Base-by-base conservation (phyloP, 2,888 invertebrate genomes). In the Poecilobothrus nobilitatus region DNA sequence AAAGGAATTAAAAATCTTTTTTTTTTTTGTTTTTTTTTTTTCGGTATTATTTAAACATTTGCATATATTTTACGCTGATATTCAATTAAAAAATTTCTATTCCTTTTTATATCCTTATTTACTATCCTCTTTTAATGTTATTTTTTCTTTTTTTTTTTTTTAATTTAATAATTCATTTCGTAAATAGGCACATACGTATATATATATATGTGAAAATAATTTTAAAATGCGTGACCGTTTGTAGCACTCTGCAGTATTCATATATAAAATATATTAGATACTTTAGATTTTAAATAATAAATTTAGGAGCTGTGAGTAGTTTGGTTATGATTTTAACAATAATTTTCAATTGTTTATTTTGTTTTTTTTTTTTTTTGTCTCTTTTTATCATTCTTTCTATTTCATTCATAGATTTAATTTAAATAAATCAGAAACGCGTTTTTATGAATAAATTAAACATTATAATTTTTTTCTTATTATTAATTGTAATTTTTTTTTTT, bases 31-130 rank as follows among this genome's bases (percentile, higher is more conserved):
- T n/a, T 3, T 27, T 27, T 27, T 27, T 27, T 27, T 27, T 27
- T 27, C 5, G 2, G 27, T 27, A 27, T 27, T 27, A 27, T 27
- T 27, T 41, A 41, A 53, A n/a, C 18, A 53, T 53, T 53, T 53
- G 53, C 53, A 53, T 53, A 53, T 53, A 53, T 53, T 53, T 53
- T 53, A 53, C 53, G 53, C 53, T 53, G 12, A 53, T 12, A 53
- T 53, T 15, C 15, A n/a, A 18, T 18, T 12, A 53, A 53, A 53
- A 53, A 53, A 53, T 15, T 15, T 15, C 4, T 53, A 18, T 53
- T 53, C 15, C 37, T 37, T 3, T 53, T 53, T 53, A 18, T 53
- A 12, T 53, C 41, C 9, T 41, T 12, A 41, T 41, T 41, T 27
- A 5, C 5, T 27, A 27, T 53, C 15, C 15, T 53, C 3, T 9